Evolutionary conservation across 2,113 vertebrate genomes (phyloP), one percentile per base, ranked within the genome.

Genomic region (Poeciliopsis prolifica): DNA sequence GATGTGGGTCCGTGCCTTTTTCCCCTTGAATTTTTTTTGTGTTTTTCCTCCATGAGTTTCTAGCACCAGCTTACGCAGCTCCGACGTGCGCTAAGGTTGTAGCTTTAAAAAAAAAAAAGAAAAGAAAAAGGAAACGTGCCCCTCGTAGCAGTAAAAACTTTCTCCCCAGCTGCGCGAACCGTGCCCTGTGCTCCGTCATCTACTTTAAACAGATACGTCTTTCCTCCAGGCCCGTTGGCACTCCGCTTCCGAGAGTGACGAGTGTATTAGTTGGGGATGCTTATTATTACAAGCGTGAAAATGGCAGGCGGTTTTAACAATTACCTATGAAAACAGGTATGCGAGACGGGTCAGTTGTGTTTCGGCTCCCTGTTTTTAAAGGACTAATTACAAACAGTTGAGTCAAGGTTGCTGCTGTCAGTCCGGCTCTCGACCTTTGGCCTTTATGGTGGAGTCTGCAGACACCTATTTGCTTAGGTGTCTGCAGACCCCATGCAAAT

Each of bases 321-420:
- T 94, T 94, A 94, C 84, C 84, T 88, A 91, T 79, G 73, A 92
- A 94, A 93, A 93, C 92, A 93, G 86, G 85, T 88, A 87, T 81
- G 82, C 40, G 79, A 86, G 89, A 92, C 91, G 83, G 89, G 91
- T 86, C 91, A 80, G 89, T 89, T 90, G 91, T 91, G 90, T 86
- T 89, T 91, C 75, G 88, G 85, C 81, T 70, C 83, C 87, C 85
- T 86, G 87, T 86, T 91, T 94, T 95, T 89, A 95, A 95, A 96
- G 95, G 95, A 95, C 94, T 96, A 97, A 97, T 97, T 96, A 97
- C 95, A 93, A 94, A 94, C 95, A 96, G 97, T 97, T 96, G 96
- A 96, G 96, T 93, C 96, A 96, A 97, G 96, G 97, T 96, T 95
- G 93, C 91, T 91, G 89, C 91, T 94, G 95, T 95, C 96, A 95